Conservation (phyloP, 2,113 vertebrate genomes). For the Nothoprocta perdicaria region DNA sequence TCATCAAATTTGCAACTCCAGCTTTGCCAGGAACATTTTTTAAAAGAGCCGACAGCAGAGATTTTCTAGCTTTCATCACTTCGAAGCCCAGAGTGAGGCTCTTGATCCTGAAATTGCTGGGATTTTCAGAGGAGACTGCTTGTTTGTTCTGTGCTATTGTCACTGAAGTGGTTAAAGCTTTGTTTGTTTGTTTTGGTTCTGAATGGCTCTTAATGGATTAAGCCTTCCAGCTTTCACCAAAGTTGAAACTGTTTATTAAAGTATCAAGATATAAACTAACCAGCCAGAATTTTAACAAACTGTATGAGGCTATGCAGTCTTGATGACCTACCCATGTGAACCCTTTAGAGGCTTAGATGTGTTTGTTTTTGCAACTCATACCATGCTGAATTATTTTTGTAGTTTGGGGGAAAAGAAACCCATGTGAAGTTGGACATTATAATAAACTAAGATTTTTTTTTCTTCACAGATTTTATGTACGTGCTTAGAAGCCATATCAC, state of each 20-base stretch:
- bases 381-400: neutral
- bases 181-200: constrained; percentile 88
- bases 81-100: constrained; percentile 71
- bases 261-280: constrained; percentile 75
- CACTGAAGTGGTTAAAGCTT: constrained; percentile 85
- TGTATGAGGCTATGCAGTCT: neutral
- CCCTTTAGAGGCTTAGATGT: constrained; percentile 17
- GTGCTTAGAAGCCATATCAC: neutral
- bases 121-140: constrained; percentile 78
- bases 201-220: constrained; percentile 88
- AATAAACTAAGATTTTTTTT: neutral
- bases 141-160: constrained; percentile 83
- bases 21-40: constrained; percentile 70
- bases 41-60: constrained; percentile 72
- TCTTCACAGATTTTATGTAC: neutral
- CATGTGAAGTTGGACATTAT: neutral
- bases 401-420: constrained; percentile 34
- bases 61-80: constrained; percentile 83
- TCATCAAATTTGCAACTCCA: constrained; percentile 67
- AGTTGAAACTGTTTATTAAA: constrained; percentile 81
- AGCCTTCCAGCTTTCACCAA: constrained; percentile 82
- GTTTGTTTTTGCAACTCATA: constrained; percentile 44
- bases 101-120: constrained; percentile 85
- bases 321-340: constrained; percentile 19
- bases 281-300: constrained; percentile 57